Evolutionary conservation across 1,140 invertebrate species (phyloP).

Genomic region (Heliconius hermathena): DNA sequence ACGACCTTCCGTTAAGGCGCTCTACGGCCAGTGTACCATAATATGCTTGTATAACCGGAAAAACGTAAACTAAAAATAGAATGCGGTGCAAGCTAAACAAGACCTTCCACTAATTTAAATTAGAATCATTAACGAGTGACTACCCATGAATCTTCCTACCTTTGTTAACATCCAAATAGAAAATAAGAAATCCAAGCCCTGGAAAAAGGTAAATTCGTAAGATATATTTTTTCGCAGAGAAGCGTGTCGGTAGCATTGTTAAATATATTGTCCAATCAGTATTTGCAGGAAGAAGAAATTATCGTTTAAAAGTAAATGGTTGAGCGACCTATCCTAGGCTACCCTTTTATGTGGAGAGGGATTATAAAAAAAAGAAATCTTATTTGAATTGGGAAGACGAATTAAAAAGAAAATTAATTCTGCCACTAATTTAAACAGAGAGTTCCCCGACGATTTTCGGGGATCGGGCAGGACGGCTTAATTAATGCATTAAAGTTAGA

Average conservation of each 20-base stretch:
- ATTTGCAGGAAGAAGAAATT: slow-evolving; percentile 69
- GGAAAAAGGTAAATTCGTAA: slow-evolving; percentile 69
- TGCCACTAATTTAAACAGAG: slow-evolving; percentile 73
- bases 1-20: slow-evolving; percentile 77
- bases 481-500: slow-evolving; percentile 73
- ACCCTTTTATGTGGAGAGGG: slow-evolving; percentile 71
- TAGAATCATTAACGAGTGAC: slow-evolving; percentile 67
- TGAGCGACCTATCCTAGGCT: slow-evolving; percentile 65
- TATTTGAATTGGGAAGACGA: slow-evolving; percentile 78
- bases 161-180: slow-evolving; percentile 53
- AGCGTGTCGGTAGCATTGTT: slow-evolving; percentile 72
- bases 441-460: slow-evolving; percentile 71
- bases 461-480: slow-evolving; percentile 62
- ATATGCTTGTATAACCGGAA: slow-evolving; percentile 68
- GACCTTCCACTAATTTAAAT: slow-evolving; percentile 68
- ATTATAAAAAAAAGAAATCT: slow-evolving; percentile 77
- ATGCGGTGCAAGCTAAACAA: slow-evolving; percentile 57
- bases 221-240: slow-evolving; percentile 74
- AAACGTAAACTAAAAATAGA: slow-evolving; percentile 63
- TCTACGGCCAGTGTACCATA: slow-evolving; percentile 69
- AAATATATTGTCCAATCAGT: slow-evolving; percentile 81
- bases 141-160: slow-evolving; percentile 46
- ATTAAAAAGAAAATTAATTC: slow-evolving; percentile 79
- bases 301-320: slow-evolving; percentile 68
- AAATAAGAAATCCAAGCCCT: slow-evolving; percentile 67